Evolutionary conservation across 2,888 invertebrate genomes (phyloP), one percentile per base, ranked within the genome.

Genomic region (Imbricaverruca yamaguchii): DNA sequence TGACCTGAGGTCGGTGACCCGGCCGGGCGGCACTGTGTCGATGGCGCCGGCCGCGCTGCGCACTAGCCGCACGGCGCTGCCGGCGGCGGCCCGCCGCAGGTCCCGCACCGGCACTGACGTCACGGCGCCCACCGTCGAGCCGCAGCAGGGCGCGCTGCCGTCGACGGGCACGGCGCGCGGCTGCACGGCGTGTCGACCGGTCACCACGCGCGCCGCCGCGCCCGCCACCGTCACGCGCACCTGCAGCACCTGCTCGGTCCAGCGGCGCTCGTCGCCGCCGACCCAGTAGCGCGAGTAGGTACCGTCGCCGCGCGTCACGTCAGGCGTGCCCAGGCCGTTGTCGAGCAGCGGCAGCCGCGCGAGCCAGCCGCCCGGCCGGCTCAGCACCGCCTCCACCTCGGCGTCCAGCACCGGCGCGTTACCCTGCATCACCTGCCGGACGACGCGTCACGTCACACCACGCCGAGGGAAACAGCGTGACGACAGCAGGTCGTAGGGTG

Each of bases 261-360:
- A 79, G 25, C 81, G 80, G 81, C 83, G 80, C 82, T 82, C 74
- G 59, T 7, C 59, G 59, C 85, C 84, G 10, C 87, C 87, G 21
- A 90, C 89, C 84, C 90, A 90, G 85, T 91, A 91, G 78, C 91
- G 88, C 0, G 91, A 90, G 85, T 92, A 92, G 18, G 92, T 88
- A 1, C 92, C 92, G 86, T 92, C 92, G 0, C 90, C 90, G 85
- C 88, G 89, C 25, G 89, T 90, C 55, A 91, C 88, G 86, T 92
- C 92, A 0, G 91, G 91, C 59, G 59, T 15, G 83, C 91, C 91
- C 84, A 89, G 89, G 15, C 91, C 91, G 79, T 89, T 90, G 85
- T 91, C 91, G 80, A 90, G 85, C 3, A 91, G 86, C 83, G 89
- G 88, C 80, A 90, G 82, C 59, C 83, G 86, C 25, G 84, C 85